A percentile compares a stretch with the other conserved stretches of the same genome.
These are phyloP conservation scores for Nannoperca obscura DNA, from an alignment of 2,797 vertebrate genomes.

Conservation along the genomic window DNA sequence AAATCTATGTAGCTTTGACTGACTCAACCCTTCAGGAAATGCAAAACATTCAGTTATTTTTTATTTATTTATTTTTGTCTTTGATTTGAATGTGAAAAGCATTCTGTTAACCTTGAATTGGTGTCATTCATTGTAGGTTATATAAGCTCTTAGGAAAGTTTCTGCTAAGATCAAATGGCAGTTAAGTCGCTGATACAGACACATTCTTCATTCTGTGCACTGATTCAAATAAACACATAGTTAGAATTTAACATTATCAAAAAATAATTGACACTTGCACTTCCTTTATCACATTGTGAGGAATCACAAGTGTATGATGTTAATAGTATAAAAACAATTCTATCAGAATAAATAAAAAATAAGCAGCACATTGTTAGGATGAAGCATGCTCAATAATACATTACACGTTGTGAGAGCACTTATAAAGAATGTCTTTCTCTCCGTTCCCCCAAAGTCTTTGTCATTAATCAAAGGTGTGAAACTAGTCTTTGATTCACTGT, in stretches of 20 bases:
- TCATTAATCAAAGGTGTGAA: constrained; percentile 26
- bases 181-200: too few species aligned
- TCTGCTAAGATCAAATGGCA: background rate
- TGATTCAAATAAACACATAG: background rate
- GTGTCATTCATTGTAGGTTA: background rate
- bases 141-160: background rate
- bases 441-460: constrained; percentile 1
- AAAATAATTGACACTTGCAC: background rate
- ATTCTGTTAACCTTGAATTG: constrained; percentile 15
- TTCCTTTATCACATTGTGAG: background rate
- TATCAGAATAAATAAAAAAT: background rate
- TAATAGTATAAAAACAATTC: background rate
- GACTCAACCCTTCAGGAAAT: constrained; percentile 21
- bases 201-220: background rate
- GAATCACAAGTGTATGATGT: background rate
- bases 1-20: constrained; percentile 15
- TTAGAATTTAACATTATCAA: background rate
- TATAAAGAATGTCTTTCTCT: background rate
- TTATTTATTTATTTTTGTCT: background rate
- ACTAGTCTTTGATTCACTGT: constrained; percentile 10
- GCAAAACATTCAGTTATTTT: background rate
- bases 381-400: background rate
- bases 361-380: background rate
- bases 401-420: constrained; percentile 1
- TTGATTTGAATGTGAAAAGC: constrained; percentile 8